phyloP scores from a whole-genome alignment of 2,888 invertebrate genomes.

The Eubasilissa splendida region DNA sequence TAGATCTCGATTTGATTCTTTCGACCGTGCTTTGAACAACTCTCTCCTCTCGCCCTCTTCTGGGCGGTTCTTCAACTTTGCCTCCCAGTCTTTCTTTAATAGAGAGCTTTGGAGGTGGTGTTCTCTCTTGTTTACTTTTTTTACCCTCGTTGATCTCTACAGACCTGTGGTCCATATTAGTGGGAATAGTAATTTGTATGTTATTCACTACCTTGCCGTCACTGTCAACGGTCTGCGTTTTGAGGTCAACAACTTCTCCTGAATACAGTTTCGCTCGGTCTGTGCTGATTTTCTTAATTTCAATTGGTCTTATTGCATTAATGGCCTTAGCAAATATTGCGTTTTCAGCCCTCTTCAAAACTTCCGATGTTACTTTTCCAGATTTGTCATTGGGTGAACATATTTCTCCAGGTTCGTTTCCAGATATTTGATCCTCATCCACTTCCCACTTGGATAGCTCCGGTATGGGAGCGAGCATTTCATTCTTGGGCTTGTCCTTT shows the following conservation, averaged over 20 bases:
- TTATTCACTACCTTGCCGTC: conserved; percentile 64
- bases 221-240: conserved; percentile 60
- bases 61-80: conserved; percentile 77
- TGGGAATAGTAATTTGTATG: conserved; percentile 74
- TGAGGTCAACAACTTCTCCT: conserved; percentile 65
- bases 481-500: conserved; percentile 67
- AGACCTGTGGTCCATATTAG: conserved; percentile 68
- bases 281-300: conserved; percentile 81
- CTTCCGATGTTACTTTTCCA: conserved; percentile 87
- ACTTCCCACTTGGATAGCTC: conserved; percentile 93
- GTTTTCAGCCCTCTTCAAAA: conserved; percentile 92
- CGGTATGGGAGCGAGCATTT: conserved; percentile 82
- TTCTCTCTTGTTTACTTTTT: conserved; percentile 64
- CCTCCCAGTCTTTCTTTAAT: conserved; percentile 87
- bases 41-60: conserved; percentile 69
- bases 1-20: conserved; percentile 71
- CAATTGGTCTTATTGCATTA: conserved; percentile 84
- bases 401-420: conserved; percentile 69
- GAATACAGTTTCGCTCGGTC: conserved; percentile 80
- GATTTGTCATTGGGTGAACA: conserved; percentile 72
- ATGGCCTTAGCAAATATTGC: conserved; percentile 92
- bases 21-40: conserved; percentile 73
- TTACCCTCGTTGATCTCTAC: conserved; percentile 69
- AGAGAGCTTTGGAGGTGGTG: conserved; percentile 78
- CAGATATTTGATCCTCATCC: conserved; percentile 74